A percentile compares a stretch with the other conserved stretches of the same genome.
These are phyloP conservation scores for Eolophus roseicapilla DNA, from an alignment of 2,113 vertebrate species.

Conservation along the genomic window DNA sequence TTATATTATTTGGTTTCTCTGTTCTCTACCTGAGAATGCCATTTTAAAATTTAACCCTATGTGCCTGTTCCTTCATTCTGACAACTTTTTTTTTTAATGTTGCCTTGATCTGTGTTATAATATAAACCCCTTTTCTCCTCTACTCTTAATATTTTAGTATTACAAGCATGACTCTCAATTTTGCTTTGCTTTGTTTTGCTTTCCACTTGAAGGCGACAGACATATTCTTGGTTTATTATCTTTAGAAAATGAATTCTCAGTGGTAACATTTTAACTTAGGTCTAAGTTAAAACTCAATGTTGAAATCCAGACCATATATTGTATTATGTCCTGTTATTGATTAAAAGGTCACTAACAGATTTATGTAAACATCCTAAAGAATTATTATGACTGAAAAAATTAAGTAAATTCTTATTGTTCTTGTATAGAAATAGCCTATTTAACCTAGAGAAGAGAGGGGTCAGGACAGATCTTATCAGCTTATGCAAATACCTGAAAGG, in stretches of 20 bases:
- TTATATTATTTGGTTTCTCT: neutral
- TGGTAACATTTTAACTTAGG: neutral
- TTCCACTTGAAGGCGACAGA: neutral
- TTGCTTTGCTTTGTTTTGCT: neutral
- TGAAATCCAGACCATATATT: neutral
- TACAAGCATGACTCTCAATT: neutral
- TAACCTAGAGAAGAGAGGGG: neutral
- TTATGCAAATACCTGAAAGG: neutral
- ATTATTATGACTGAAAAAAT: neutral
- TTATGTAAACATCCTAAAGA: neutral
- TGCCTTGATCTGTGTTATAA: neutral
- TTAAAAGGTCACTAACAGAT: neutral
- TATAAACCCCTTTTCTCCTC: neutral
- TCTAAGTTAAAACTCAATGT: neutral
- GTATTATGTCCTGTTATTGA: neutral
- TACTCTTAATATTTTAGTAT: neutral
- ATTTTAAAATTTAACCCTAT: neutral
- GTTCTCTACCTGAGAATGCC: neutral
- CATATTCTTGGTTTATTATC: neutral
- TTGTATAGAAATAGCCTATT: neutral
- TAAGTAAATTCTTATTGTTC: neutral
- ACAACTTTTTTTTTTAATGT: fast-evolving
- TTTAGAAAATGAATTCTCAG: neutral
- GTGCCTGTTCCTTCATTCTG: neutral
- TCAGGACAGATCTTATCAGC: fast-evolving